Percentiles rank a stretch among this genome's conserved stretches.
Evolutionary conservation across 2,888 invertebrate species (phyloP).

Genomic region (Patella caerulea): DNA sequence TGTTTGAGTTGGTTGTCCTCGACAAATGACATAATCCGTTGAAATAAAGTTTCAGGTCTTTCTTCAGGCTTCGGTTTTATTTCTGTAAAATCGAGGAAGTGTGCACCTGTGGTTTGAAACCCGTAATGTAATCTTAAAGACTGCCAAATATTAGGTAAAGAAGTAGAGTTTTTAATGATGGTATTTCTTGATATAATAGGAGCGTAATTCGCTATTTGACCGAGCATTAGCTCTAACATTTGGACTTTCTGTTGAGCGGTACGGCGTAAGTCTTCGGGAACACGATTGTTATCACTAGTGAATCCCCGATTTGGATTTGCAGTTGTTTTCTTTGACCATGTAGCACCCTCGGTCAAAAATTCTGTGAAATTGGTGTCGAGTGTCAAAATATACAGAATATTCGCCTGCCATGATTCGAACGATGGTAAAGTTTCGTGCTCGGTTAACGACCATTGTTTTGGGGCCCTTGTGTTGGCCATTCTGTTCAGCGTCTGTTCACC

Average conservation of each 20-base stretch:
- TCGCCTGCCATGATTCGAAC: slow-evolving; percentile 30
- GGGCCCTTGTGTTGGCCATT: neutral
- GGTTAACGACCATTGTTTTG: slow-evolving; percentile 31
- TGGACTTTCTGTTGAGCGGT: slow-evolving; percentile 16
- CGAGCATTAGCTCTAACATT: slow-evolving; percentile 13
- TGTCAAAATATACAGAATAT: slow-evolving; percentile 21
- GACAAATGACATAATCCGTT: neutral
- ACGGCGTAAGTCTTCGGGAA: neutral
- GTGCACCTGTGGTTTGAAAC: neutral
- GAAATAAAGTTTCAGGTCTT: neutral
- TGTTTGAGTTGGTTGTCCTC: neutral
- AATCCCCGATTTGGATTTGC: slow-evolving; percentile 6
- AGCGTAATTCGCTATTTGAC: slow-evolving; percentile 12
- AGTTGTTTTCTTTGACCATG: slow-evolving; percentile 14
- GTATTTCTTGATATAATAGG: slow-evolving; percentile 33
- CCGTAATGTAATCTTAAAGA: neutral
- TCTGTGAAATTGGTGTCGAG: slow-evolving; percentile 29
- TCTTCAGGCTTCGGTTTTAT: neutral
- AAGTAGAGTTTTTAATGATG: neutral
- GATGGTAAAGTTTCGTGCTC: slow-evolving; percentile 28
- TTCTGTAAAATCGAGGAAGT: neutral
- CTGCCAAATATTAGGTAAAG: neutral
- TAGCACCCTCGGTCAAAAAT: slow-evolving; percentile 28
- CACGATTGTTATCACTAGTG: neutral
- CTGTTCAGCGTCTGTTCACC: too few relatives aligned